These are phyloP conservation scores for Oreocharis arfaki DNA, from an alignment of 2,113 vertebrate genomes.

Conservation along the genomic window DNA sequence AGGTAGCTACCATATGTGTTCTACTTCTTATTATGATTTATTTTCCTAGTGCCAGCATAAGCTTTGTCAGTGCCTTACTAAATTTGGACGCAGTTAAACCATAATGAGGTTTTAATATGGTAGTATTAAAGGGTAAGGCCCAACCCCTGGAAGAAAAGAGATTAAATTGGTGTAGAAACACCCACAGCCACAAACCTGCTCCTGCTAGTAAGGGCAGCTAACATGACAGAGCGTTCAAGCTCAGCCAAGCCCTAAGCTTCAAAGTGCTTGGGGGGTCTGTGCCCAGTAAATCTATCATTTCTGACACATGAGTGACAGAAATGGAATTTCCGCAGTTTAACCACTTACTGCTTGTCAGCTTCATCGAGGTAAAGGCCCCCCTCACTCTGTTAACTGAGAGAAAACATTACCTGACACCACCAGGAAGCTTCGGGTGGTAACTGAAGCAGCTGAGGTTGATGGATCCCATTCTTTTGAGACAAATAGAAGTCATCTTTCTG, in stretches of 20 bases:
- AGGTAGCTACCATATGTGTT: not conserved
- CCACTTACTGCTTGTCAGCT: not conserved
- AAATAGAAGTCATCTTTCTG: not conserved
- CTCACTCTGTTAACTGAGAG: not conserved
- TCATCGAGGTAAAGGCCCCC: not conserved
- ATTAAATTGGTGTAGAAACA: not conserved
- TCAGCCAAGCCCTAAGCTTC: not conserved
- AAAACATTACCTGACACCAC: not conserved
- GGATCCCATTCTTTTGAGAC: not conserved
- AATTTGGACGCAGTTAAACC: not conserved
- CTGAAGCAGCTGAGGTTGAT: not conserved
- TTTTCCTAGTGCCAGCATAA: not conserved
- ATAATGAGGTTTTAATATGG: not conserved
- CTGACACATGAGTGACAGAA: constrained; percentile 21
- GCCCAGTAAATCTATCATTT: constrained; percentile 13
- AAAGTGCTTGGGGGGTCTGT: not conserved
- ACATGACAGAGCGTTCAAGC: not conserved
- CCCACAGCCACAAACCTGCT: not conserved
- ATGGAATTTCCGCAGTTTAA: constrained; percentile 11
- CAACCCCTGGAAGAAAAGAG: not conserved
- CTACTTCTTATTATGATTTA: not conserved
- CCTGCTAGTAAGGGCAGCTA: not conserved
- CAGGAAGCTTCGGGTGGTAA: not conserved
- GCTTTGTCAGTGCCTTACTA: not conserved
- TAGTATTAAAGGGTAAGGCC: not conserved